These are phyloP conservation scores for Onychostoma macrolepis DNA, from an alignment of 2,113 vertebrate genomes.

Conservation along the genomic window DNA sequence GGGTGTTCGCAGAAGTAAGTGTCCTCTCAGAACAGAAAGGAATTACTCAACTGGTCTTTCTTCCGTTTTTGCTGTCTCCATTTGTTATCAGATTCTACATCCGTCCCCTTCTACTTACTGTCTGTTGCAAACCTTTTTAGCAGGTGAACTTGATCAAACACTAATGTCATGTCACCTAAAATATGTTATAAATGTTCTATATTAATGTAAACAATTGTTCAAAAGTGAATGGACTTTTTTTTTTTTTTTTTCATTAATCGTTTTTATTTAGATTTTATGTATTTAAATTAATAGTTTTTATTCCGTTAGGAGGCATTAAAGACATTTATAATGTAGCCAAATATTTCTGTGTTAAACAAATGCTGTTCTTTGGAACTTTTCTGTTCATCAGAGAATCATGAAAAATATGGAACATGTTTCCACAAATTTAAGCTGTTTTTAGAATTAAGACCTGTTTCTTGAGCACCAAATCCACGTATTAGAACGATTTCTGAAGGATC, in stretches of 20 bases:
- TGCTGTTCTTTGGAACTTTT: background rate
- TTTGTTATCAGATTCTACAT: background rate
- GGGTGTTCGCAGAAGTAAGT: slow-evolving; percentile 86
- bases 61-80: background rate
- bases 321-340: background rate
- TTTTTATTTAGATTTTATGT: too few relatives aligned
- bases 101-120: background rate
- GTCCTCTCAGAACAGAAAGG: background rate
- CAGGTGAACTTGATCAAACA: background rate
- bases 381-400: background rate
- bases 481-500: background rate
- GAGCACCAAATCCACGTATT: background rate
- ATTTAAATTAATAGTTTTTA: background rate
- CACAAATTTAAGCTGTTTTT: background rate
- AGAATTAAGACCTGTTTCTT: background rate
- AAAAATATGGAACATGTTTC: background rate
- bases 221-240: background rate
- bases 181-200: background rate
- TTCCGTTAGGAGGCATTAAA: background rate
- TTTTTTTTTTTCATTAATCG: background rate
- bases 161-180: too few relatives aligned
- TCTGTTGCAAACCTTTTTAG: background rate
- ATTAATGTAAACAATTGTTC: background rate
- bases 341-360: background rate
- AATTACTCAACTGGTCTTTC: background rate